phyloP scores from a whole-genome alignment of 92 coral and sea anemone species.

The Plumapathes pennacea region DNA sequence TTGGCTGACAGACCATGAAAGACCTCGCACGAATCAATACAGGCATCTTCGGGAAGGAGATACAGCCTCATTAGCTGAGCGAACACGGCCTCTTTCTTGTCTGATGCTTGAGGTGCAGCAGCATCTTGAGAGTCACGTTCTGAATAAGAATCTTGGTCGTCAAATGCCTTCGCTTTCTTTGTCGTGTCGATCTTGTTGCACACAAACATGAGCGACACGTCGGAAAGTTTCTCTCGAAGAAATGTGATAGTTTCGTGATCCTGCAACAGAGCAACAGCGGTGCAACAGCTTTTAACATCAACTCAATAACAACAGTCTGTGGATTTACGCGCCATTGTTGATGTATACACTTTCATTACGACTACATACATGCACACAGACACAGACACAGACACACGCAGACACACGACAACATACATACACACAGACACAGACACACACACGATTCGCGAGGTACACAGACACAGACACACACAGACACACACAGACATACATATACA shows the following conservation, averaged over 20 bases:
- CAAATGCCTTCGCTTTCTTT: slow-evolving; percentile 1
- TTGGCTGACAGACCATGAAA: slow-evolving; percentile 58
- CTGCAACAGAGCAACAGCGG: too few species aligned
- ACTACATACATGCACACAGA: too few species aligned
- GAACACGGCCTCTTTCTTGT: slow-evolving; percentile 39
- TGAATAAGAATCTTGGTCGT: neutral
- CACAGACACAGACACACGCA: too few species aligned
- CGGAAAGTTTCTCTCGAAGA: slow-evolving; percentile 54
- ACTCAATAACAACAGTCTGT: too few species aligned
- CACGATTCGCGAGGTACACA: too few species aligned
- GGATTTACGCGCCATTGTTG: too few species aligned
- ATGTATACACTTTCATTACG: too few species aligned
- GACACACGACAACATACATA: too few species aligned
- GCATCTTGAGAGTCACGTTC: slow-evolving; percentile 31
- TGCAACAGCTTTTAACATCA: too few species aligned
- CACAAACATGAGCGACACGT: slow-evolving; percentile 49
- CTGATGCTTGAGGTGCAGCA: slow-evolving; percentile 1
- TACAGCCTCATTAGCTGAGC: slow-evolving; percentile 17
- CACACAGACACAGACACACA: too few species aligned
- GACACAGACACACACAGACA: too few species aligned
- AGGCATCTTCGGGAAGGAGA: slow-evolving; percentile 11
- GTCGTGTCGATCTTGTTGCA: slow-evolving; percentile 51
- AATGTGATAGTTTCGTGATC: slow-evolving; percentile 43
- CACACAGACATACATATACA: neutral
- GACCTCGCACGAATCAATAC: slow-evolving; percentile 1